phyloP scores from a whole-genome alignment of 2,797 vertebrate genomes.

The Dromococcyx pavoninus region DNA sequence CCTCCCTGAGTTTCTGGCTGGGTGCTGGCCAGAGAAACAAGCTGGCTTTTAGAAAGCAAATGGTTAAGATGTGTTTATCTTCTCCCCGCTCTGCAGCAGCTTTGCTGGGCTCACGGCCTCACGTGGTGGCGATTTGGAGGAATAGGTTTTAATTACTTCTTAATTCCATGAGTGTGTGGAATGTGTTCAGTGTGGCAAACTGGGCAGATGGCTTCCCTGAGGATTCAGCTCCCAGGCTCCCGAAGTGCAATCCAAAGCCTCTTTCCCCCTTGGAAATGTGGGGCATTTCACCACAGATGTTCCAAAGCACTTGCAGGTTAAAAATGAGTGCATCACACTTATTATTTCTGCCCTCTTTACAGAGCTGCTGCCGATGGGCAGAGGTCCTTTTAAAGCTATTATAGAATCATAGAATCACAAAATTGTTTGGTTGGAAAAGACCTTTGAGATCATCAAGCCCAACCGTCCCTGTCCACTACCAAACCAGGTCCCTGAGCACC shows the following conservation, averaged over 20 bases:
- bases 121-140: background rate
- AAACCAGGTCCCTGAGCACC: too few species aligned
- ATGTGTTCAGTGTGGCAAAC: background rate
- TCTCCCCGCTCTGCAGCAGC: background rate
- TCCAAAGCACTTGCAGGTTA: background rate
- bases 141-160: background rate
- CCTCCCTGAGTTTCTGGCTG: too few species aligned
- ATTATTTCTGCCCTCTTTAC: background rate
- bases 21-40: background rate
- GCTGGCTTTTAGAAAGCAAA: background rate
- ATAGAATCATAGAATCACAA: background rate
- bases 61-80: background rate
- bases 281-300: background rate
- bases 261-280: background rate
- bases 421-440: too few species aligned
- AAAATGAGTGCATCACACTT: background rate
- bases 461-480: too few species aligned
- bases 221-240: background rate
- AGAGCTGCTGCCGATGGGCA: background rate
- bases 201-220: background rate
- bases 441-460: too few species aligned
- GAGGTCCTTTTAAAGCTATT: background rate
- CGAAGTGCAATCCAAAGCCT: background rate
- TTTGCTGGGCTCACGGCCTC: background rate
- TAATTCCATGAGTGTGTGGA: background rate